These are phyloP conservation scores for Acridotheres tristis DNA, from an alignment of 2,797 vertebrate genomes.

Conservation along the genomic window DNA sequence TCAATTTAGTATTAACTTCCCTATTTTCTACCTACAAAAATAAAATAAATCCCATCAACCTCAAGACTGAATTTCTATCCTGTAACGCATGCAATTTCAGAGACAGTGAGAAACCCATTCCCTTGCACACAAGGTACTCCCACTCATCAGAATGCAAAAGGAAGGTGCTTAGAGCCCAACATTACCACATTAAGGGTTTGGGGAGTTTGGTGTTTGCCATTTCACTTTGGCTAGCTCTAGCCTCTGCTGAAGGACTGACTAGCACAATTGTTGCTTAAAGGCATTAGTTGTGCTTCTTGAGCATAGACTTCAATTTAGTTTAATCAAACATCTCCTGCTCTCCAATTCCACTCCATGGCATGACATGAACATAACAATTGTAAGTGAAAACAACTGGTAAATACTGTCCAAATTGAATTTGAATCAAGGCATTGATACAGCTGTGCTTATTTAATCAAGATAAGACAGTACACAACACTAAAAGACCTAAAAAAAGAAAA, in stretches of 20 bases:
- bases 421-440: background rate
- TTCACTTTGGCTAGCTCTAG: background rate
- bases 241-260: background rate
- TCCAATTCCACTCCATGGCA: background rate
- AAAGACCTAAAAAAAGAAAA: background rate
- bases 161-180: background rate
- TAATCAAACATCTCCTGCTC: background rate
- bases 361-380: background rate
- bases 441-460: background rate
- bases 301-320: background rate
- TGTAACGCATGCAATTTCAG: background rate
- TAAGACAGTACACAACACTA: background rate
- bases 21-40: background rate
- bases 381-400: background rate
- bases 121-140: background rate
- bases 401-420: background rate
- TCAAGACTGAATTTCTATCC: background rate
- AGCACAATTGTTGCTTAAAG: background rate
- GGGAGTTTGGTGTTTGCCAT: background rate
- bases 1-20: background rate
- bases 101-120: background rate
- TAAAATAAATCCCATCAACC: background rate
- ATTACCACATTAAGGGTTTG: background rate
- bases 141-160: accelerated
- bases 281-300: background rate